phyloP scores from a whole-genome alignment of 2,113 vertebrate genomes.

The Thomomys bottae region DNA sequence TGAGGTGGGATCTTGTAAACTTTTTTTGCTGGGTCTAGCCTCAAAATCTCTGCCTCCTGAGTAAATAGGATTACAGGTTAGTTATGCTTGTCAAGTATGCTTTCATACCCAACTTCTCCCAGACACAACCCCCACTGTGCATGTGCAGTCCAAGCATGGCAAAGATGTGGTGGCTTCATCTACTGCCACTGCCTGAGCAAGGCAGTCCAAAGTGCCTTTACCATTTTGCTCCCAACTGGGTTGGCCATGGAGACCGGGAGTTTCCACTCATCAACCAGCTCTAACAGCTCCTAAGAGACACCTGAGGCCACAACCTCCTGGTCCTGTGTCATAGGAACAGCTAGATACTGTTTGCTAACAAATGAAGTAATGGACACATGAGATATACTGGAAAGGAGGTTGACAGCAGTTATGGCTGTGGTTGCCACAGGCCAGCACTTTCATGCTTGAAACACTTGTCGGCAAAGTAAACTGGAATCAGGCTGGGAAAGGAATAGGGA shows the following conservation, averaged over 20 bases:
- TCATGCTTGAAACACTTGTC: slow-evolving; percentile 56
- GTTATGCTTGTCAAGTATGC: no score
- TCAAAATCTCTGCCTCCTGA: no score
- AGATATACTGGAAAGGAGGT: neutral
- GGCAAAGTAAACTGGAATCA: neutral
- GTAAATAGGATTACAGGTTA: no score
- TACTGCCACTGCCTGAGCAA: no score
- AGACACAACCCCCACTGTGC: neutral
- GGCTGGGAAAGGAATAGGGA: neutral
- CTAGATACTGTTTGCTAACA: neutral
- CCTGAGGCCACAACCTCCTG: neutral
- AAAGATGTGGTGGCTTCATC: neutral
- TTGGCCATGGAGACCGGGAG: neutral
- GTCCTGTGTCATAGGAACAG: neutral
- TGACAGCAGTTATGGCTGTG: neutral
- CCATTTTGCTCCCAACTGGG: neutral
- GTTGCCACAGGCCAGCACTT: neutral
- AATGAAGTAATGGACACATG: neutral
- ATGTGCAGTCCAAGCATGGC: neutral
- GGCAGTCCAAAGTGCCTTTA: neutral
- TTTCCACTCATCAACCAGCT: neutral
- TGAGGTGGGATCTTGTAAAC: no score
- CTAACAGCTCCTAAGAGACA: neutral
- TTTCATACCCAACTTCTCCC: no score
- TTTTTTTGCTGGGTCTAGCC: no score